Base-by-base conservation (phyloP, 92 coral and sea anemone species). In the Epizoanthus scotinus region DNA sequence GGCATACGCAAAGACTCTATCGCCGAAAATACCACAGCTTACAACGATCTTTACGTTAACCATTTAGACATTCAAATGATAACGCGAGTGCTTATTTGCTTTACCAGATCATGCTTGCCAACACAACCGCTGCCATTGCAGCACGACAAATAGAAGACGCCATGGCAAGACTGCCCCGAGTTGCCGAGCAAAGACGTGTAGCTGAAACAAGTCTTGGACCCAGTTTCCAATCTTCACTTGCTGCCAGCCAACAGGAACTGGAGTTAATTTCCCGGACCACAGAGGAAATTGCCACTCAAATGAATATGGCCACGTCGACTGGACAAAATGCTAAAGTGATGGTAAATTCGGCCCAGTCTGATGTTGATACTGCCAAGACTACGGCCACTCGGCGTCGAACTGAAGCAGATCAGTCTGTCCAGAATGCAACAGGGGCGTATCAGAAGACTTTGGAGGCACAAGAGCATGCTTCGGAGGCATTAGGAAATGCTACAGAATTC, bases 101-200 rank as follows among this genome's bases (percentile, higher is more conserved):
- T 21, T 44, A 25, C 40, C 85, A 95, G 99, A 89, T 95, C 78
- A 78, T 86, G 71, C 90, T 79, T 12, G 93, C 94, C 28, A 95
- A 95, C 73, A 58, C 93, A 2, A 91, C 92, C 20, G 98, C 96
- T 50, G 80, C 90, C 14, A 82, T 63, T 71, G 96, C 92, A 63
- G 95, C 91, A 2, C 62, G 70, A 13, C 91, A 87, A 49, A 90
- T 95, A 44, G 60, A 86, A 10, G 86, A 79, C 2, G 91, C 99
- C 3, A 81, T 93, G 84, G 64, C 65, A 66, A 83, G 69, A 73
- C 91, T 95, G 18, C 18, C 59, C 13, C 70, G 31, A 62, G 90
- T 95, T 66, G 83, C 88, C 31, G 27, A 18, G 29, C 79, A 72
- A 63, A 86, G 89, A 57, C 44, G 63, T 25, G 79, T 77, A 25